Conservation (phyloP, 23 tunicate species). For the Oikopleura albicans region DNA sequence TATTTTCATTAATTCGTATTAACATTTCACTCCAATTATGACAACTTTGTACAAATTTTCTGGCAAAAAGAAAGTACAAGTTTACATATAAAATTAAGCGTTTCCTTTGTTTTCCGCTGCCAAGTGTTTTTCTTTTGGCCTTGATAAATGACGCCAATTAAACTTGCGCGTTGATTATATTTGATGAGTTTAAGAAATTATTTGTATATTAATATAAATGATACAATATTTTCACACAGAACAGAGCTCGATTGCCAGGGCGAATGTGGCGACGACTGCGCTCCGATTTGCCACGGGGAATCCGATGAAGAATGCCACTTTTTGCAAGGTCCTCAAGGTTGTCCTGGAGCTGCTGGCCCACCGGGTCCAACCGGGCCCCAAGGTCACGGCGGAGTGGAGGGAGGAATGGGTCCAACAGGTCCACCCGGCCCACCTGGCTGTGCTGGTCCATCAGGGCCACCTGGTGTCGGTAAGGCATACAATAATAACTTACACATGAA, state of each 20-base stretch:
- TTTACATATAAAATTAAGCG: no score
- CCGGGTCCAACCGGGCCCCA: conserved; percentile 86
- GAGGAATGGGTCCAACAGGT: not conserved
- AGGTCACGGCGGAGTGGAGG: conserved; percentile 26
- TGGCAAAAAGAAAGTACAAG: no score
- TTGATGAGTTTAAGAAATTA: no score
- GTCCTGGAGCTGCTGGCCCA: conserved; percentile 69
- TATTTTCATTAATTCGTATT: no score
- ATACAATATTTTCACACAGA: not conserved
- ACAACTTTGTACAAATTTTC: no score
- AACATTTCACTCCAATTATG: no score
- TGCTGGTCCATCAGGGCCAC: conserved; percentile 42
- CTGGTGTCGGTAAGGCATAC: conserved; percentile 19
- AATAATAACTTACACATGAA: no score
- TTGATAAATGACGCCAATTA: no score
- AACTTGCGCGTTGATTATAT: no score
- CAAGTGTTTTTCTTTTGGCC: no score
- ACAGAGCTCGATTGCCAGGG: not conserved
- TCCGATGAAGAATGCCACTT: conserved; percentile 7
- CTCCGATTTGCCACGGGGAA: not conserved
- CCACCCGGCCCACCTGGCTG: conserved; percentile 25
- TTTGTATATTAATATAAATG: no score
- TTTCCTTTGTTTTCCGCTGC: no score
- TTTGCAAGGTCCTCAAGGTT: conserved; percentile 62
- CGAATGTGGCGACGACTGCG: not conserved